Evolutionary conservation across 2,113 vertebrate genomes (phyloP).

Genomic region (Myrmophylax atrothorax): DNA sequence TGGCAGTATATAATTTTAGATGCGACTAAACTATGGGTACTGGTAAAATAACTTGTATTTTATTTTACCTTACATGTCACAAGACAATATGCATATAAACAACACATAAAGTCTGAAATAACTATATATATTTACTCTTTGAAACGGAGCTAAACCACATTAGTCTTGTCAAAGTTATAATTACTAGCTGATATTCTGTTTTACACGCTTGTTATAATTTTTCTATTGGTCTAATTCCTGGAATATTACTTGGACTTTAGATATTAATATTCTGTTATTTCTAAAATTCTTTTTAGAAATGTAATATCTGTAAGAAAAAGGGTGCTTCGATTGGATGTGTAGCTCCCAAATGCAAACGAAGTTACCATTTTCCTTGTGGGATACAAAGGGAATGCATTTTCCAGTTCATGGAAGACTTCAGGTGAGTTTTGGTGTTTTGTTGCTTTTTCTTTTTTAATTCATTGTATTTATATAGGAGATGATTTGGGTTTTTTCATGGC

Average conservation of each 20-base stretch:
- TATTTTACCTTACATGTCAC: background rate
- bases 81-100: background rate
- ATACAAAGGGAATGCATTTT: constrained; percentile 84
- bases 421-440: constrained; percentile 76
- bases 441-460: background rate
- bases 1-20: background rate
- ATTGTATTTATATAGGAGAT: background rate
- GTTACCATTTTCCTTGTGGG: constrained; percentile 92
- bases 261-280: background rate
- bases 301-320: constrained; percentile 83
- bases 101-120: background rate
- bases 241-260: background rate
- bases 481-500: background rate
- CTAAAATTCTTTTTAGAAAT: constrained; percentile 76
- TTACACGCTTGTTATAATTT: background rate
- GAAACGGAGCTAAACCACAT: background rate
- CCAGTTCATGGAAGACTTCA: constrained; percentile 89
- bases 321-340: constrained; percentile 93
- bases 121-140: background rate
- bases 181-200: background rate
- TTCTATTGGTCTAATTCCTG: background rate
- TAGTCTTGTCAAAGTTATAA: background rate
- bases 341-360: constrained; percentile 83
- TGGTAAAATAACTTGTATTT: background rate
- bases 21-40: background rate